Percentiles rank a stretch among this genome's conserved stretches.
phyloP scores from a whole-genome alignment of 2,113 vertebrate species.

The Ceyx cyanopectus region DNA sequence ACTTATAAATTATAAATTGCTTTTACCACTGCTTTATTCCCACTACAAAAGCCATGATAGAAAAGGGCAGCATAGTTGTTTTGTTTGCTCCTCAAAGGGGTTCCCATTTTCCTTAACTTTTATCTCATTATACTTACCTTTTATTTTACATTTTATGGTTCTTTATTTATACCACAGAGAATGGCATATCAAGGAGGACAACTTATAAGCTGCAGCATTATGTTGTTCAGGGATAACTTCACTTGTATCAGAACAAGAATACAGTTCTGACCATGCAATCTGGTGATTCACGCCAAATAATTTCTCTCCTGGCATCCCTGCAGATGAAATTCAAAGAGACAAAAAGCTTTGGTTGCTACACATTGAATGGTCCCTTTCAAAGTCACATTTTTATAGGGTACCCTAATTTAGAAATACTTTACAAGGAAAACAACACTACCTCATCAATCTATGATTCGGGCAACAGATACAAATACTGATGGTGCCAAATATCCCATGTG shows the following conservation, averaged over 20 bases:
- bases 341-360: background rate
- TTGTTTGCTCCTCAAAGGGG: background rate
- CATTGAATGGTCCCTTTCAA: background rate
- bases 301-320: background rate
- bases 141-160: background rate
- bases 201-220: background rate
- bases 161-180: background rate
- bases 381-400: background rate
- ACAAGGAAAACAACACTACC: background rate
- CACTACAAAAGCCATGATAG: background rate
- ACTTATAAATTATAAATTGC: background rate
- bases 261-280: background rate
- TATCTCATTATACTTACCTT: background rate
- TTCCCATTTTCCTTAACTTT: background rate
- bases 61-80: background rate
- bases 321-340: background rate
- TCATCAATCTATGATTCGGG: background rate
- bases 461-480: background rate
- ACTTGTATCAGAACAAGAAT: background rate
- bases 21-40: background rate
- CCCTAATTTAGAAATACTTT: background rate
- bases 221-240: background rate
- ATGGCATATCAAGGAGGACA: background rate
- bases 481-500: accelerated
- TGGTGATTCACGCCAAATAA: background rate